These are phyloP conservation scores for Adela reaumurella DNA, from an alignment of 2,888 invertebrate species.

Conservation along the genomic window DNA sequence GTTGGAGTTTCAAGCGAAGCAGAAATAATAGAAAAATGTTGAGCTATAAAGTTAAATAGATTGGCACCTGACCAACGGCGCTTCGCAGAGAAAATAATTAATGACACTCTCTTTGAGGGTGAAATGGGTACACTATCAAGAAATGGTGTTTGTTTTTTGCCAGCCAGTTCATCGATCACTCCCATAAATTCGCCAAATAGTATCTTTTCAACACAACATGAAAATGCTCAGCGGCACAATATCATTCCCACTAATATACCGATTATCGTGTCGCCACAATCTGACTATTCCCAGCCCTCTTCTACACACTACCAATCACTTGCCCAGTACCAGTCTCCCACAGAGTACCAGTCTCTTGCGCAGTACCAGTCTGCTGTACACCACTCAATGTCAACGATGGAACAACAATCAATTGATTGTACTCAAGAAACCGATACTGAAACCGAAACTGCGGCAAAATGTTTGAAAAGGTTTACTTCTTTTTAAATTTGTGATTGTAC, in stretches of 20 bases:
- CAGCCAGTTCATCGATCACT: slow-evolving; percentile 5
- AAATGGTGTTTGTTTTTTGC: slow-evolving; percentile 4
- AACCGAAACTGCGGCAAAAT: too few species aligned
- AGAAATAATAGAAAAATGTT: slow-evolving; percentile 9
- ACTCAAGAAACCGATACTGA: neutral
- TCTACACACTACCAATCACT: neutral
- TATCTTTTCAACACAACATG: slow-evolving; percentile 4
- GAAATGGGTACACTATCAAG: slow-evolving; percentile 8
- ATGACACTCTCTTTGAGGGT: slow-evolving; percentile 9
- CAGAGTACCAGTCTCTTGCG: too few species aligned
- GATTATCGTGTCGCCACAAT: too few species aligned
- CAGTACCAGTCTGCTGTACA: too few species aligned
- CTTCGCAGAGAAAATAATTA: slow-evolving; percentile 12
- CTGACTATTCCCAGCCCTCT: too few species aligned
- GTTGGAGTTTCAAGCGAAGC: neutral
- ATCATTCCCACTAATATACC: too few species aligned
- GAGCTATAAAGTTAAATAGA: slow-evolving; percentile 11
- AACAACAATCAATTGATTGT: slow-evolving; percentile 3
- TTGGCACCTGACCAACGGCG: slow-evolving; percentile 10
- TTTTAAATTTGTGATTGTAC: too few species aligned
- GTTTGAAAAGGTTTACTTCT: too few species aligned
- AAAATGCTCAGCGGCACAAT: too few species aligned
- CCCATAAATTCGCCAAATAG: slow-evolving; percentile 3
- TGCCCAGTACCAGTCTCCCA: slow-evolving; percentile 1
- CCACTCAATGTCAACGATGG: too few species aligned